A percentile compares a stretch with the other conserved stretches of the same genome.
phyloP scores from a whole-genome alignment of 2,113 vertebrate species.

The Epinephelus lanceolatus region DNA sequence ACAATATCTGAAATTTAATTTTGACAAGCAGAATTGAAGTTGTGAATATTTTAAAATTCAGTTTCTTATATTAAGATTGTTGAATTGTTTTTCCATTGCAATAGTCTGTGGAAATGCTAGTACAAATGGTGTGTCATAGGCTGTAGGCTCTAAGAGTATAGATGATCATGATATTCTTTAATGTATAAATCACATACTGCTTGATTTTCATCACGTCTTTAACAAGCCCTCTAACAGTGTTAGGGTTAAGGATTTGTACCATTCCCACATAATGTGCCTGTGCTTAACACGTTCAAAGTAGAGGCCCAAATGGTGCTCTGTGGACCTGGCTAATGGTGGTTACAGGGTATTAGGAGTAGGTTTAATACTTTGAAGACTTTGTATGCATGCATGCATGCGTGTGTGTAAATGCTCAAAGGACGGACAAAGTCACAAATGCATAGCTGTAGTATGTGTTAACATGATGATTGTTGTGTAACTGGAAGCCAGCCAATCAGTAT shows the following conservation, averaged over 20 bases:
- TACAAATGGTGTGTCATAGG: too few species aligned
- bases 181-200: neutral
- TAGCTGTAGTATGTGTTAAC: neutral
- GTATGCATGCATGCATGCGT: neutral
- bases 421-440: neutral
- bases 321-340: slow-evolving; percentile 8
- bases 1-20: too few species aligned
- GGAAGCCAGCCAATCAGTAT: slow-evolving; percentile 5
- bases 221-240: neutral
- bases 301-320: slow-evolving; percentile 12
- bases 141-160: neutral
- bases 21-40: too few species aligned
- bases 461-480: slow-evolving; percentile 8
- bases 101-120: too few species aligned
- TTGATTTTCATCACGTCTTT: neutral
- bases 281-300: slow-evolving; percentile 34
- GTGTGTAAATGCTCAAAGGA: neutral
- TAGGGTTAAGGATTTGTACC: slow-evolving; percentile 34
- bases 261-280: slow-evolving; percentile 38
- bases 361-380: slow-evolving; percentile 24
- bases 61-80: too few species aligned
- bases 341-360: slow-evolving; percentile 47
- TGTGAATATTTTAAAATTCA: too few species aligned
- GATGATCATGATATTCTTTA: neutral
- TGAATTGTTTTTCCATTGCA: too few species aligned